These are phyloP conservation scores for Ophioderma brevispina DNA, from an alignment of 35 echinoderm and acorn worm genomes.

Conservation along the genomic window DNA sequence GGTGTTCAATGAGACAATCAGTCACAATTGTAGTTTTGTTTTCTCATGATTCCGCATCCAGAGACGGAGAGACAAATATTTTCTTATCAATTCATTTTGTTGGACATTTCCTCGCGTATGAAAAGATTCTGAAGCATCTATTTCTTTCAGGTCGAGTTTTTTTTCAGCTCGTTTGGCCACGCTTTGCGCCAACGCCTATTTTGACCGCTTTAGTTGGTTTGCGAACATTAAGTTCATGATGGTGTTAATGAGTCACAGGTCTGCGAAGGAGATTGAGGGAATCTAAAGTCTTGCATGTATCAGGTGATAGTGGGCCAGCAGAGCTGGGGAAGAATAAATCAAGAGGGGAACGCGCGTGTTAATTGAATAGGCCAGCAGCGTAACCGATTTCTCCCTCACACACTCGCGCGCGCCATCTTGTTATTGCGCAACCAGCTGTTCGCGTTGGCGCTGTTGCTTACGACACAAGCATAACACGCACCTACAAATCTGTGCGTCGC, in stretches of 20 bases:
- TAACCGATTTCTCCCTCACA: too few relatives aligned
- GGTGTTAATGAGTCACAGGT: not conserved
- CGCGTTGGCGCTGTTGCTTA: too few relatives aligned
- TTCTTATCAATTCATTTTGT: not conserved
- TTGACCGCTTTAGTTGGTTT: not conserved
- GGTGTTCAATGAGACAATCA: not conserved
- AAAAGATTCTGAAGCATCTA: not conserved
- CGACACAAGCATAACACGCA: too few relatives aligned
- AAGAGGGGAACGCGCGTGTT: too few relatives aligned
- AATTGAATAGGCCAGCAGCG: too few relatives aligned
- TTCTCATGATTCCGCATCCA: not conserved
- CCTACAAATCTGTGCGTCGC: too few relatives aligned
- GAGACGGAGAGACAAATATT: not conserved
- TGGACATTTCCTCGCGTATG: not conserved
- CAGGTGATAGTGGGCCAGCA: not conserved
- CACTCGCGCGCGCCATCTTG: too few relatives aligned
- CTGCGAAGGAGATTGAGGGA: not conserved
- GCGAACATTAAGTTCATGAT: not conserved
- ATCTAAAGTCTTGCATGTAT: conserved; percentile 1
- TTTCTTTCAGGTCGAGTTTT: not conserved
- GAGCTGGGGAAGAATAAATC: too few relatives aligned
- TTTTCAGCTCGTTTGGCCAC: not conserved
- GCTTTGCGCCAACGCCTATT: not conserved
- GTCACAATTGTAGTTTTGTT: conserved; percentile 1
- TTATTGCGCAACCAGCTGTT: too few relatives aligned